A percentile compares a stretch with the other conserved stretches of the same genome.
Evolutionary conservation across 2,888 invertebrate genomes (phyloP).

Genomic region (Coenonympha glycerion): DNA sequence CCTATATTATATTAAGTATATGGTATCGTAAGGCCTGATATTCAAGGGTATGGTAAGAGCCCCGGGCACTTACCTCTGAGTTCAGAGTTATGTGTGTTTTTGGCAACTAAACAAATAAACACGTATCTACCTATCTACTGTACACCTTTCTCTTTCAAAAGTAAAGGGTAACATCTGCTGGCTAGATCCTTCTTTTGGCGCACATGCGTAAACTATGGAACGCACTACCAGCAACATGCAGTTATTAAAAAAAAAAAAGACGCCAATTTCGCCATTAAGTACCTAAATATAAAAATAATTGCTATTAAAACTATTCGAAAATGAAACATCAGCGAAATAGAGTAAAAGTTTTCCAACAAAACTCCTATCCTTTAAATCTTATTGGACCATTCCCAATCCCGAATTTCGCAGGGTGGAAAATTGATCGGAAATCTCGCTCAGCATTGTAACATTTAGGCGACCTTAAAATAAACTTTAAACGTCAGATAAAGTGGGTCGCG

Average conservation of each 20-base stretch:
- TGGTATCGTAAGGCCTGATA: too few relatives aligned
- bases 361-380: background rate
- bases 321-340: background rate
- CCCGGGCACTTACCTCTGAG: too few relatives aligned
- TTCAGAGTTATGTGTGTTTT: too few relatives aligned
- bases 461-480: slow-evolving; percentile 12
- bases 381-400: background rate
- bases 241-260: background rate
- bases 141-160: too few relatives aligned
- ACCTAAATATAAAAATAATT: background rate
- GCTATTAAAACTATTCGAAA: background rate
- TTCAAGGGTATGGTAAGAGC: too few relatives aligned
- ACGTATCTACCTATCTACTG: too few relatives aligned
- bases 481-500: slow-evolving; percentile 13
- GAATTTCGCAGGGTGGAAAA: background rate
- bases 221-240: too few relatives aligned
- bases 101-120: too few relatives aligned
- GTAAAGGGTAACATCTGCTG: too few relatives aligned
- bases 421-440: background rate
- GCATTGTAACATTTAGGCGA: slow-evolving; percentile 1
- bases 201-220: too few relatives aligned
- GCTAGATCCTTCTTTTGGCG: too few relatives aligned
- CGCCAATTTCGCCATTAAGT: background rate
- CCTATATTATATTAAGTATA: too few relatives aligned
- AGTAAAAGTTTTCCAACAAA: background rate